Percentiles rank a stretch among this genome's conserved stretches.
phyloP scores from a whole-genome alignment of 2,113 vertebrate genomes.

The Anseranas semipalmata region DNA sequence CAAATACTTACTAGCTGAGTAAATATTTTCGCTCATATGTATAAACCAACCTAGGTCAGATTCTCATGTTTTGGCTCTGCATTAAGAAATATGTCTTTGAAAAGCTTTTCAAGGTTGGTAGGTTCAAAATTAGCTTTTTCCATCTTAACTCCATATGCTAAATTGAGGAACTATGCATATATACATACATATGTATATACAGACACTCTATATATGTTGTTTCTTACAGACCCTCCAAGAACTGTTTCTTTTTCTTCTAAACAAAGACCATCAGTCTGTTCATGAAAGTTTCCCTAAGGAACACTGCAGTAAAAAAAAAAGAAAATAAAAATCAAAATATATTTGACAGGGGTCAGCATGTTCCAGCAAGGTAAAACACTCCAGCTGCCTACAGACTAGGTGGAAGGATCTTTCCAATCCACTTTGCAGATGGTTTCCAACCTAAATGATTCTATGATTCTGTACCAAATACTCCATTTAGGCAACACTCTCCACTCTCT shows the following conservation, averaged over 20 bases:
- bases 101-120: slow-evolving; percentile 20
- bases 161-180: neutral
- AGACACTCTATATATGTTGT: neutral
- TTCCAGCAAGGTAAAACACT: neutral
- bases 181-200: neutral
- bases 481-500: accelerated
- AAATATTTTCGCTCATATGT: slow-evolving; percentile 46
- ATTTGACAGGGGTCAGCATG: neutral
- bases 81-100: neutral
- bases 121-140: slow-evolving; percentile 32
- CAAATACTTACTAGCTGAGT: slow-evolving; percentile 60
- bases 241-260: slow-evolving; percentile 41
- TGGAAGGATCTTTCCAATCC: neutral
- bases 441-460: neutral
- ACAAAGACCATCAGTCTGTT: neutral
- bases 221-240: slow-evolving; percentile 27
- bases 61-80: slow-evolving; percentile 16
- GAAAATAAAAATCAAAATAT: neutral
- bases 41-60: slow-evolving; percentile 44
- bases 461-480: neutral
- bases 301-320: neutral
- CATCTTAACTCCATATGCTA: slow-evolving; percentile 35
- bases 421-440: neutral
- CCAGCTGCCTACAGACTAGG: neutral
- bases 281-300: neutral